phyloP scores from a whole-genome alignment of 2,888 invertebrate species.

The Lacanobia wlatinum region DNA sequence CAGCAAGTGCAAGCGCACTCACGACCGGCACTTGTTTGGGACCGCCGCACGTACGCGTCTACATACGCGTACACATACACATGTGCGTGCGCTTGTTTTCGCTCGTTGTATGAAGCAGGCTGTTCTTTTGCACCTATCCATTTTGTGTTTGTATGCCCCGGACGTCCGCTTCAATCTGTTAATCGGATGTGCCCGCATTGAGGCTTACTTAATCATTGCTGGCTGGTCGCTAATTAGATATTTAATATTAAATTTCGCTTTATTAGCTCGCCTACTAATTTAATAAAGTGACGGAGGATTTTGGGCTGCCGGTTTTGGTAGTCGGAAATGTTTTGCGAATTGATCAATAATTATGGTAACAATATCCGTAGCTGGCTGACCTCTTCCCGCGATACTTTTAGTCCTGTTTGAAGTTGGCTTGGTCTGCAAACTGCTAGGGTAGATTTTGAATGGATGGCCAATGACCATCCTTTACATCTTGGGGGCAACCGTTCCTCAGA shows the following conservation, averaged over 20 bases:
- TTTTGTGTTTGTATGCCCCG: background rate
- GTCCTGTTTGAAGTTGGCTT: background rate
- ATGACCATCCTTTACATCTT: background rate
- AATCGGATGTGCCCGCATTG: slow-evolving; percentile 37
- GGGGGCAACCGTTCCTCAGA: no score
- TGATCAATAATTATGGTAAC: background rate
- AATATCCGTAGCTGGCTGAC: background rate
- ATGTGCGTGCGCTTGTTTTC: background rate
- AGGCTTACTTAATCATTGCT: slow-evolving; percentile 47
- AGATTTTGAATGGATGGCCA: no score
- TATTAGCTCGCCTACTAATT: slow-evolving; percentile 32
- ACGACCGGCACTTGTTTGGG: no score
- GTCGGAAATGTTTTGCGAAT: background rate
- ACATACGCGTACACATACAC: no score
- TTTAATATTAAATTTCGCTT: slow-evolving; percentile 44
- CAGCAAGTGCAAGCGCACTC: background rate
- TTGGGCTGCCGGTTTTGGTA: background rate
- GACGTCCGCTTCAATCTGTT: slow-evolving; percentile 33
- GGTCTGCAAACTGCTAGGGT: background rate
- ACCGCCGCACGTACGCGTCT: no score
- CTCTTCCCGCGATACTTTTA: background rate
- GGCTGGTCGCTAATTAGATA: slow-evolving; percentile 47
- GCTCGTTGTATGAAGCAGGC: background rate
- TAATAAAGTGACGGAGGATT: slow-evolving; percentile 13
- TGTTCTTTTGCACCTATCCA: background rate